Base-by-base conservation (phyloP, 2,797 vertebrate genomes). In the Champsocephalus gunnari region DNA sequence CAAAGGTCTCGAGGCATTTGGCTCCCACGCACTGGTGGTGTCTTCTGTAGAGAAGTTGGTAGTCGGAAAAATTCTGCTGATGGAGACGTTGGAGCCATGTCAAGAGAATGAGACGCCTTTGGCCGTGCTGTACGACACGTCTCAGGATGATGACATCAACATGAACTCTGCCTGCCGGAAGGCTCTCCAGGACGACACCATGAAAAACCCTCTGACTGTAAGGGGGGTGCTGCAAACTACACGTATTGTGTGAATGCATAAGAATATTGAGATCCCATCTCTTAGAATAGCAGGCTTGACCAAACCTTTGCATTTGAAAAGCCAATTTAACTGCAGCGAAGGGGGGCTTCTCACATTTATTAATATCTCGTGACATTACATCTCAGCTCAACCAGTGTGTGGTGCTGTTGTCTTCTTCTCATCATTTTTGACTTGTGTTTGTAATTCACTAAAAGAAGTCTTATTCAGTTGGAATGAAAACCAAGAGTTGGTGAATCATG, bases 101-200 rank as follows among this genome's bases (percentile, higher is more conserved):
- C 71, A 83, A 3, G 68, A 64, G n/a, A 95, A 90, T 55, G 92
- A 94, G 49, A 91, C 94, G 34, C 96, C 96, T 14, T 80, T 95
- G 65, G 93, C 94, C 44, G 93, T 99, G 75, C 92, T 99, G 11
- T 99, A 98, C 10, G 97, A 99, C 81, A 99, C 97, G 1, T 99
- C 98, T 0, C 95, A 96, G 77, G 96, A 97, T 32, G 95, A 96
- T 0, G 98, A 99, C 58, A 50, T 99, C 79, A 99, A 99, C 84
- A 95, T 99, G 59, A 99, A 97, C 75, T 89, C 95, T 16, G 65
- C 81, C 44, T 99, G 97, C 86, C 82, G 97, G 76, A 96, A 95
- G 84, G 93, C 94, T 6, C 77, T 98, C 50, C 95, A 93, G 82
- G 97, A 99, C 87, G 92, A 87, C 71, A 95, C 94, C 4, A 94